These are phyloP conservation scores for Dendroctonus ponderosae DNA, from an alignment of 1,140 invertebrate species.

Conservation along the genomic window DNA sequence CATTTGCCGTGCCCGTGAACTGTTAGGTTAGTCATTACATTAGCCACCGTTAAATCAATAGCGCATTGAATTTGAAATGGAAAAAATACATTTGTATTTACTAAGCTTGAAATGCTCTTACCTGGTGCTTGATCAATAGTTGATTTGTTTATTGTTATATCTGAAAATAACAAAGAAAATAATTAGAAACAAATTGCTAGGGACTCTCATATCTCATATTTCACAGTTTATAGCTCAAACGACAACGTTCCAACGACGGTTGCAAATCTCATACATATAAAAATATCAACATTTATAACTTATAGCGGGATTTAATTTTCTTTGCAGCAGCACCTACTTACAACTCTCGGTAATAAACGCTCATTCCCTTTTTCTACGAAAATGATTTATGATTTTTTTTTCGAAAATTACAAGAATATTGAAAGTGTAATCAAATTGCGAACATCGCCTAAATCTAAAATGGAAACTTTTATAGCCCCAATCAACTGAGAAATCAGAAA, in stretches of 20 bases:
- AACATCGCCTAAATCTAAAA: neutral
- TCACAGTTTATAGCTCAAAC: no score
- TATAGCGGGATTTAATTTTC: no score
- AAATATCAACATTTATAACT: no score
- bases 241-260: no score
- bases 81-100: constrained; percentile 18
- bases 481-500: constrained; percentile 14
- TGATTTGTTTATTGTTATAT: constrained; percentile 23
- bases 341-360: no score
- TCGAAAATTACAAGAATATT: no score
- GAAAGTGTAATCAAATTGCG: neutral
- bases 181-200: no score
- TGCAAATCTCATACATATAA: no score
- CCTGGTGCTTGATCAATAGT: constrained; percentile 24
- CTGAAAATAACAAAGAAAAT: constrained; percentile 22
- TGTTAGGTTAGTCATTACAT: constrained; percentile 26
- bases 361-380: no score
- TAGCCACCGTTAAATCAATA: constrained; percentile 23
- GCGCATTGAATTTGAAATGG: constrained; percentile 11
- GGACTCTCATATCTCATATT: no score
- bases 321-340: no score
- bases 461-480: constrained; percentile 7
- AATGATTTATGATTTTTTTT: no score
- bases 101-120: constrained; percentile 15
- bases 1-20: constrained; percentile 26